Evolutionary conservation across 2,888 invertebrate species (phyloP), one percentile per base, ranked within the genome.

Genomic region (Agrotis exclamationis): DNA sequence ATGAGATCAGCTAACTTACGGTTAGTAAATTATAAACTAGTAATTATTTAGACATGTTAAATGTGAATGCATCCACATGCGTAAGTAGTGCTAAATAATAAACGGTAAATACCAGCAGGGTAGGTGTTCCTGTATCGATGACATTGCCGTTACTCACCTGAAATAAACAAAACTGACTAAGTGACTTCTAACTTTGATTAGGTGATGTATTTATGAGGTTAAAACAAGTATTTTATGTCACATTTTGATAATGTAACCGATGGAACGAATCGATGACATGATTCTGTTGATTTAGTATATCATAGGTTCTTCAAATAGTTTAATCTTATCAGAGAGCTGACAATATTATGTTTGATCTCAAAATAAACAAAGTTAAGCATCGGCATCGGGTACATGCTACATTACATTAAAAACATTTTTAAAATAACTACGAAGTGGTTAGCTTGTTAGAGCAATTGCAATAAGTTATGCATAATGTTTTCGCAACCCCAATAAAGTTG

Each of bases 61-160:
- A 79, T 75, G 74, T 81, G 76, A 79, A 65, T 74, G 75, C 86
- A 84, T 82, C 65, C 79, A 70, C 92, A 92, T 93, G 93, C 93
- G 78, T 86, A 68, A 66, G 54, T 84, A 89, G 85, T 90, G 84
- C 82, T 77, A 66, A 85, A 87, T 86, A 88, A 89, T 86, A 89
- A 90, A 89, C 85, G 71, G 89, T 95, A 95, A 92, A 92, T 96
- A 96, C 96, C 96, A 96, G 95, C 90, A 96, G 89, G 88, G 96
- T 95, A 86, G 95, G 94, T 89, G 96, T 96, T 93, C 96, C 96
- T 87, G 96, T 95, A 90, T 96, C 96, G 96, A 96, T 95, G 95
- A 96, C 96, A 96, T 96, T 96, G 95, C 96, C 96, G 96, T 96
- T 96, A 96, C 96, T 96, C 96, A 96, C 96, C 96, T 96, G 95